phyloP scores from a whole-genome alignment of 2,113 vertebrate species.

The Himantopus leucocephalus region DNA sequence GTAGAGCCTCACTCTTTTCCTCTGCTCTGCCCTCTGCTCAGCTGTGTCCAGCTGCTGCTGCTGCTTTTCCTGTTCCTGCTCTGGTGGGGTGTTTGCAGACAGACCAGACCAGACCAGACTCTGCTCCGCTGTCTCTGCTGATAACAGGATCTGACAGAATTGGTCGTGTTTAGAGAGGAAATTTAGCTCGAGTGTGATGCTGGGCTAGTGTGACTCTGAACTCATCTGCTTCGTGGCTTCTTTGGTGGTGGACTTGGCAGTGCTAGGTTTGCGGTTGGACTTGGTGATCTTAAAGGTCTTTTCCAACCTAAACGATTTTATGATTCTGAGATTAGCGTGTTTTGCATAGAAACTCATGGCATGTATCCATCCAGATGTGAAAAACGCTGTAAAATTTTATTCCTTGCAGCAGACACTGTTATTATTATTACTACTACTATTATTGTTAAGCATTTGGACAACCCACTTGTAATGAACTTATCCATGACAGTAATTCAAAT shows the following conservation, averaged over 20 bases:
- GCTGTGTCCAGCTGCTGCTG: conserved; percentile 12
- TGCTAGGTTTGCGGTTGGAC: not conserved
- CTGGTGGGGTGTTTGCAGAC: not conserved
- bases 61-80: not conserved
- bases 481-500: not conserved
- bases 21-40: not conserved
- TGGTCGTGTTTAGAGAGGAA: not conserved
- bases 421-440: not conserved
- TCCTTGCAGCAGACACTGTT: not conserved
- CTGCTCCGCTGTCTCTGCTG: not conserved
- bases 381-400: not conserved
- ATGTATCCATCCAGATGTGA: not conserved
- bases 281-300: not conserved
- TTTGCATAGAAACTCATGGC: not conserved
- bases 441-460: not conserved
- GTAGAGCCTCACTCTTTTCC: not conserved
- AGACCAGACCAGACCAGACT: not conserved
- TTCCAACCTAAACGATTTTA: not conserved
- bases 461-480: not conserved
- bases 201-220: not conserved
- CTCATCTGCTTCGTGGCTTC: not conserved
- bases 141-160: not conserved
- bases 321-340: not conserved
- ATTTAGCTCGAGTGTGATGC: not conserved
- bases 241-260: not conserved